Percentiles rank a stretch among this genome's conserved stretches.
Conservation (phyloP, 2,797 vertebrate species). For the Cacajao melanocephalus region DNA sequence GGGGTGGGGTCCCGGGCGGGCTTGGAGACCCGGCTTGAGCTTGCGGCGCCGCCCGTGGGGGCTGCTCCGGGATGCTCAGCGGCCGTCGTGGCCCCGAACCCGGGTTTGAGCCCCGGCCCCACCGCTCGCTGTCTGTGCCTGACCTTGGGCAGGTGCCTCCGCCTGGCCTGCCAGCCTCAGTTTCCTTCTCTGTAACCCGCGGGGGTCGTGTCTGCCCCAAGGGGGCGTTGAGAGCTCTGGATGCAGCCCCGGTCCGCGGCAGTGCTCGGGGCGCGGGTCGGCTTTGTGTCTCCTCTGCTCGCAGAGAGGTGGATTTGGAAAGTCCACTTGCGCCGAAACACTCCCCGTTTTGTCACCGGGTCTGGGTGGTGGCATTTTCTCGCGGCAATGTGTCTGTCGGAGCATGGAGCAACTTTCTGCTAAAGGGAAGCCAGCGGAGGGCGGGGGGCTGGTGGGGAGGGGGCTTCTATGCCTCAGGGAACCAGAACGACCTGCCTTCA, state of each 20-base stretch:
- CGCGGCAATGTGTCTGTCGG: neutral
- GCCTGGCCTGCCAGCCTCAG: neutral
- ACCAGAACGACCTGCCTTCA: neutral
- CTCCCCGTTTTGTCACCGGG: neutral
- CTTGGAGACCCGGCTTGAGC: neutral
- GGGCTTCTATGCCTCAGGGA: neutral
- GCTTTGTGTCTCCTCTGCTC: neutral
- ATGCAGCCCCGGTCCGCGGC: neutral
- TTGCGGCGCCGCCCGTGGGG: neutral
- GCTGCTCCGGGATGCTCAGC: neutral
- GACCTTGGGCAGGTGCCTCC: slow-evolving; percentile 52
- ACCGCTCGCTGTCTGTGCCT: neutral
- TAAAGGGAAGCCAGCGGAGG: neutral
- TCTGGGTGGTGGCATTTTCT: neutral
- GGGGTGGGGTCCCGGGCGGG: neutral
- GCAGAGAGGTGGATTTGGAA: neutral
- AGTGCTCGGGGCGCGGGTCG: neutral
- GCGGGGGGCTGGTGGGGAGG: neutral
- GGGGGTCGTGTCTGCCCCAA: neutral
- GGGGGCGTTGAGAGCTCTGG: neutral
- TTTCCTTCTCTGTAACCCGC: neutral
- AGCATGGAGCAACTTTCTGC: neutral
- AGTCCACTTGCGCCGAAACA: neutral
- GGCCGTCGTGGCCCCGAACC: neutral
- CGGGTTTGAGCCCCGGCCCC: neutral